Evolutionary conservation across 2,113 vertebrate species (phyloP), one percentile per base, ranked within the genome.

Genomic region (Istiophorus platypterus): DNA sequence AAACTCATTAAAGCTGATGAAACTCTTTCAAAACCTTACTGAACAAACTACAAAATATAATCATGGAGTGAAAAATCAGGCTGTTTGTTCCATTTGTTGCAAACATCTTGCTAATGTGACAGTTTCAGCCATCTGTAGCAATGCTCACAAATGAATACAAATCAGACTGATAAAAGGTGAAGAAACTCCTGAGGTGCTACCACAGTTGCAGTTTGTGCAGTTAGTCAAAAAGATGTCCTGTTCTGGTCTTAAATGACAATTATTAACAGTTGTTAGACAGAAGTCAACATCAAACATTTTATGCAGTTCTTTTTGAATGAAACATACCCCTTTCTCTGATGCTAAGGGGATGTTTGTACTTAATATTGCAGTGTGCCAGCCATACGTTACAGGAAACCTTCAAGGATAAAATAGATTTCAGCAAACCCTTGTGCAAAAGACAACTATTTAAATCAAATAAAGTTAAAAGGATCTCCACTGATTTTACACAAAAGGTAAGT

Each of bases 1-100:
- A 57, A 70, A 58, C 54, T 70, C 64, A 26, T 70, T n/a, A 2
- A 63, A 22, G 49, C 41, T 63, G 51, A 85, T 22, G 18, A 58
- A 63, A 62, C 6, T 37, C 61, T 62, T 62, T 66, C 34, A 51
- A 31, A 58, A 41, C 10, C 11, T 67, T 26, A 27, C 26, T 58
- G 15, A 51, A 34, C 45, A 29, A 62, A 63, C 22, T 22, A 31
- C 20, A 31, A 34, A 22, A 51, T 24, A 18, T 14, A 39, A 51
- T 72, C 31, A 65, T 37, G 10, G 9, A 74, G 22, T 45, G 17
- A 52, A 65, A 63, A 80, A 84, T 15, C 27, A 47, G n/a, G 39
- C 47, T 62, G 72, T 51, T 64, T 62, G 39, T 65, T 58, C 11
- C 26, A 69, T 52, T 29, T 78, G 18, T 37, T 68, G 27, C 47